Base-by-base conservation (phyloP, 2,797 vertebrate genomes). In the Sarcophilus harrisii region DNA sequence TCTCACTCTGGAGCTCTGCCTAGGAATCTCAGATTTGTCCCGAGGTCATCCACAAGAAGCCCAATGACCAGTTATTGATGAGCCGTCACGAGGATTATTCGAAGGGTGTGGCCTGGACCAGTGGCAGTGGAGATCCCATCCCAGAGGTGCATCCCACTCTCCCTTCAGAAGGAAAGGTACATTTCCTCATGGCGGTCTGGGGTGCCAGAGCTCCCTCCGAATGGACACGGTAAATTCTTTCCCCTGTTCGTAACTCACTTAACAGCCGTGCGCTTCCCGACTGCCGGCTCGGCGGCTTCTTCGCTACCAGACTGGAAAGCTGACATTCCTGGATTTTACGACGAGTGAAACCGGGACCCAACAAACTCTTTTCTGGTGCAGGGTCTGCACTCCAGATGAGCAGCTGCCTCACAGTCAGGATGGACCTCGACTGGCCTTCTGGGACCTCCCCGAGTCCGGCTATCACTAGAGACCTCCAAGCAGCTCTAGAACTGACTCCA, bases 101-200 rank as follows among this genome's bases (percentile, higher is more conserved):
- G 2, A 38, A 18, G 66, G 18, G 8, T 81, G n/a, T 38, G 66
- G n/a, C 5, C 13, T 4, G 8, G 66, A 45, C 0, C 0, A 87
- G 73, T 0, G 2, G 3, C 9, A 3, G 6, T 14, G 0, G 3
- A 27, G n/a, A 45, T 81, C n/a, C n/a, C 18, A 9, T 27, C 38
- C 1, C 96, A 93, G 29, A 91, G 49, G 91, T 60, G 66, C 52
- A 95, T 94, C 90, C 95, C 96, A 91, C 90, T 30, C 92, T 90
- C 95, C 97, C 92, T 95, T 96, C 93, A 96, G 97, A 96, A 96
- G 93, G 96, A 97, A 97, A 97, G 94, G 96, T 90, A 62, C 97
- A 97, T 97, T 97, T 97, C 96, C 95, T 93, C 95, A 96, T 93
- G 95, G 73, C 97, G 97, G 96, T 97, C 95, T 94, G 96, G 97